A percentile compares a stretch with the other conserved stretches of the same genome.
phyloP scores from a whole-genome alignment of 2,113 vertebrate genomes.

The Cranoglanis bouderius region DNA sequence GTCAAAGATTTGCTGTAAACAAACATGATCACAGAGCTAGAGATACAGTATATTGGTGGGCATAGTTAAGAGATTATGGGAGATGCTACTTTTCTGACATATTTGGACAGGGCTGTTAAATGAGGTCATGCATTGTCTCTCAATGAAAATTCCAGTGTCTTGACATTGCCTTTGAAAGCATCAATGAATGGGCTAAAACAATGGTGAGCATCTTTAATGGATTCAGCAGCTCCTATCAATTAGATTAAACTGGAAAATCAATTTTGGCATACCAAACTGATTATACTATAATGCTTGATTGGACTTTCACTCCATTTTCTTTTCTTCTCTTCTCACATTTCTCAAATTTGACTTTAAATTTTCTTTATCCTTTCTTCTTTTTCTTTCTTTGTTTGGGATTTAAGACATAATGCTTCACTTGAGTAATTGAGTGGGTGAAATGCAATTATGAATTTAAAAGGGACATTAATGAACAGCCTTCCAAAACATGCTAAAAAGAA shows the following conservation, averaged over 20 bases:
- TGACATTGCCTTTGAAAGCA: constrained; percentile 31
- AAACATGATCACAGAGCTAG: not conserved
- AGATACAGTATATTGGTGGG: not conserved
- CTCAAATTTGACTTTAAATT: constrained; percentile 28
- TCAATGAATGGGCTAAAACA: constrained; percentile 54
- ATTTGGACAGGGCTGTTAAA: not conserved
- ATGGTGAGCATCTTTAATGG: constrained; percentile 63
- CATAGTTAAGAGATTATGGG: not conserved
- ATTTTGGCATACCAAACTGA: constrained; percentile 64
- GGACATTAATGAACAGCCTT: constrained; percentile 25
- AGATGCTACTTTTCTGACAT: not conserved
- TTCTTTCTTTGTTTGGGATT: constrained; percentile 15
- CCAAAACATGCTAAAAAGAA: constrained; percentile 28
- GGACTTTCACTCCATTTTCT: constrained; percentile 48
- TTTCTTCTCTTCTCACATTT: constrained; percentile 36
- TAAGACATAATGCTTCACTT: constrained; percentile 31
- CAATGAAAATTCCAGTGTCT: constrained; percentile 14
- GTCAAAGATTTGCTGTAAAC: not conserved
- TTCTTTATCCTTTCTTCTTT: constrained; percentile 24
- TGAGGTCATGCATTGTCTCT: not conserved
- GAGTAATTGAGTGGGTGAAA: constrained; percentile 39
- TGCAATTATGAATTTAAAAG: constrained; percentile 37
- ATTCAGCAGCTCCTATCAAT: constrained; percentile 64
- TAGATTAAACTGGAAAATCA: constrained; percentile 68
- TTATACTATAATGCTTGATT: constrained; percentile 49